Conservation (phyloP, 2,888 invertebrate species). For the Ferrisia virgata region DNA sequence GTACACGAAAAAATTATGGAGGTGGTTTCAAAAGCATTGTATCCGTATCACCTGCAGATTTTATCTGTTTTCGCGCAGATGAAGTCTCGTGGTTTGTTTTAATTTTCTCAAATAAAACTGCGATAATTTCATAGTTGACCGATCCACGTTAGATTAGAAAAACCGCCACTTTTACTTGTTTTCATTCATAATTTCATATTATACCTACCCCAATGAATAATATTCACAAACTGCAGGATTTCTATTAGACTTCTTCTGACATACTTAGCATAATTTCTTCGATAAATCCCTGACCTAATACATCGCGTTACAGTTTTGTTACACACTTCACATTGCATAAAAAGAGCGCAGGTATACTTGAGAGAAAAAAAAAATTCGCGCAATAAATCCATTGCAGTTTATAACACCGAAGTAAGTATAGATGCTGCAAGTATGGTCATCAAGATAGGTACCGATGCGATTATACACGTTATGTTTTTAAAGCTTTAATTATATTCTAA, state of each 20-base stretch:
- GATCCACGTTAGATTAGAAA: neutral
- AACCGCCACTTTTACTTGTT: neutral
- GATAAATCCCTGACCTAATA: neutral
- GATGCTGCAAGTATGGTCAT: neutral
- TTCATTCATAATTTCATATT: neutral
- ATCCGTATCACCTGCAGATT: slow-evolving; percentile 37
- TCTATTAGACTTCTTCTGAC: neutral
- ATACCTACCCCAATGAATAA: too few species aligned
- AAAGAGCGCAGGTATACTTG: neutral
- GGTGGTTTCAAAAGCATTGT: slow-evolving; percentile 16
- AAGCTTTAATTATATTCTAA: neutral
- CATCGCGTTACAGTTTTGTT: neutral
- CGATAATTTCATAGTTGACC: neutral
- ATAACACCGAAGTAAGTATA: neutral
- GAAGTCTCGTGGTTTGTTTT: neutral
- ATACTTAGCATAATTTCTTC: neutral
- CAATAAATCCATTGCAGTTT: neutral
- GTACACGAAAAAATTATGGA: neutral
- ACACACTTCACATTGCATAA: neutral
- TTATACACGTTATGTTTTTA: slow-evolving; percentile 10
- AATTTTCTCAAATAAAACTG: neutral
- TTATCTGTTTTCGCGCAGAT: slow-evolving; percentile 9
- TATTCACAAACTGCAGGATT: too few species aligned
- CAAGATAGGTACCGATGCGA: neutral
- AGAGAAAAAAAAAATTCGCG: neutral